A percentile compares a stretch with the other conserved stretches of the same genome.
Conservation (phyloP, 2,888 invertebrate genomes). For the Scrobipalpa costella region DNA sequence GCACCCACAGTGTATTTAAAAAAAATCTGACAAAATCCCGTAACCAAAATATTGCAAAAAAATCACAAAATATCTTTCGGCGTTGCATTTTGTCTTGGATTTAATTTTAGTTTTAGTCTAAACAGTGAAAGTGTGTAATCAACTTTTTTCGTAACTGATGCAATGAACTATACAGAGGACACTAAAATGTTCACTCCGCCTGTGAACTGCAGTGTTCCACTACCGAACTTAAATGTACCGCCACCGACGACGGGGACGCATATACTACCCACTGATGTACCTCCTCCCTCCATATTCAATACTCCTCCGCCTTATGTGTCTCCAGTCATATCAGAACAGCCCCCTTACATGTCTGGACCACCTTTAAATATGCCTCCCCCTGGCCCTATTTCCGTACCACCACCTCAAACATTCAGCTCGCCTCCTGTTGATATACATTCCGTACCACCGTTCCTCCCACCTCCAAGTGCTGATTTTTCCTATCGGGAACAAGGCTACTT, state of each 20-base stretch:
- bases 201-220: conserved; percentile 59
- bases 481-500: conserved; percentile 34
- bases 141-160: no score
- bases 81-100: neutral
- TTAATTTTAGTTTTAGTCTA: no score
- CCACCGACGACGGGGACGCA: conserved; percentile 44
- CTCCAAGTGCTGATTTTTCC: conserved; percentile 34
- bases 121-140: no score
- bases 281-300: conserved; percentile 43
- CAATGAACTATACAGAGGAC: no score
- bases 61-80: neutral
- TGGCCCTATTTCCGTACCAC: conserved; percentile 40
- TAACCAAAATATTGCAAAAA: neutral
- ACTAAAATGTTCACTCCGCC: conserved; percentile 60
- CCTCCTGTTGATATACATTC: conserved; percentile 38
- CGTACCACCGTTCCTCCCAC: conserved; percentile 37
- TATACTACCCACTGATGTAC: conserved; percentile 35
- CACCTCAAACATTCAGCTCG: conserved; percentile 39
- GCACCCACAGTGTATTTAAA: neutral
- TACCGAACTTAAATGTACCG: conserved; percentile 53
- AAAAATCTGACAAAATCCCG: neutral
- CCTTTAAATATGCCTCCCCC: conserved; percentile 35
- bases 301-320: conserved; percentile 44
- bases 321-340: conserved; percentile 27
- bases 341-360: conserved; percentile 25